Percentiles rank a stretch among this genome's conserved stretches.
These are phyloP conservation scores for Aphelenchoides bicaudatus DNA, from an alignment of 2,888 invertebrate genomes.

Conservation along the genomic window DNA sequence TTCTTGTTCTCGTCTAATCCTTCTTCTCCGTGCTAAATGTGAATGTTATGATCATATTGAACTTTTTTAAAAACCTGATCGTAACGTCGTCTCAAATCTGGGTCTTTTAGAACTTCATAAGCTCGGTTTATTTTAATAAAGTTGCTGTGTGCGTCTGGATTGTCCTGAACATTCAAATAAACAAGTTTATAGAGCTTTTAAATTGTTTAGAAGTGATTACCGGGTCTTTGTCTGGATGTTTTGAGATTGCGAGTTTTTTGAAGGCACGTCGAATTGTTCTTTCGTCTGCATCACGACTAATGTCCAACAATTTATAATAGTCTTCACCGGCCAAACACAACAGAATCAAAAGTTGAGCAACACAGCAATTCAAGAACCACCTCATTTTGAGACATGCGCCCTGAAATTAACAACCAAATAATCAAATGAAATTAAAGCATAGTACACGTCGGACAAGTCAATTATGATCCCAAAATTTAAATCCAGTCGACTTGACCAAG, in stretches of 20 bases:
- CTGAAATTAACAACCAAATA: no score
- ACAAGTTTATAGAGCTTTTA: neutral
- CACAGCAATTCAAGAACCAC: no score
- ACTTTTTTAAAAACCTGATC: no score
- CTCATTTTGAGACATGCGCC: no score
- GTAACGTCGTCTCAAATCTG: constrained; percentile 74
- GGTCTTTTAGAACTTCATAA: constrained; percentile 81
- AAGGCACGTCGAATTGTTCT: constrained; percentile 75
- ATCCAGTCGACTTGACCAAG: no score
- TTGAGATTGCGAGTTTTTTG: constrained; percentile 73
- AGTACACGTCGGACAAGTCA: no score
- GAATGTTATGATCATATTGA: no score
- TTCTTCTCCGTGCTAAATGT: constrained; percentile 75
- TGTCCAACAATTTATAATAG: constrained; percentile 70
- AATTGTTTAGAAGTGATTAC: constrained; percentile 45
- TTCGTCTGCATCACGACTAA: constrained; percentile 69
- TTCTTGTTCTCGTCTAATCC: constrained; percentile 68
- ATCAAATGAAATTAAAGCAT: no score
- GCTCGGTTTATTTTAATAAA: constrained; percentile 78
- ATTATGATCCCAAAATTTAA: no score
- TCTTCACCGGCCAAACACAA: constrained; percentile 17
- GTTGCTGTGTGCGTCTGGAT: constrained; percentile 72
- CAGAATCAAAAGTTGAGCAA: neutral
- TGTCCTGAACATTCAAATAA: constrained; percentile 67
- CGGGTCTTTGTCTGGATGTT: constrained; percentile 74